Conservation (phyloP, 2,888 invertebrate genomes). For the Pogonocherus hispidulus region DNA sequence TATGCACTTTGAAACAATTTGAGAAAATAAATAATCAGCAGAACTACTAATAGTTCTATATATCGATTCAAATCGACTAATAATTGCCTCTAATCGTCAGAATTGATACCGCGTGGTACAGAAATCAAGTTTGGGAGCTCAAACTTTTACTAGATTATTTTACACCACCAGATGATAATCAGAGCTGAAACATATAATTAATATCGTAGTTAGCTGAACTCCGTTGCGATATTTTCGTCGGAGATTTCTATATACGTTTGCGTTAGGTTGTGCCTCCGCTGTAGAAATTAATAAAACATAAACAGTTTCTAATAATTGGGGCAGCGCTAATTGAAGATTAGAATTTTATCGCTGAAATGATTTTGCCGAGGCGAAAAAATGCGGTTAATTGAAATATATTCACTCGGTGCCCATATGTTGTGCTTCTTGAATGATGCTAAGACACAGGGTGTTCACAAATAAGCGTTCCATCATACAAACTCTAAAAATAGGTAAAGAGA, state of each 20-base stretch:
- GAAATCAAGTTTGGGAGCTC: slow-evolving; percentile 2
- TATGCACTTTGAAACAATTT: too few relatives aligned
- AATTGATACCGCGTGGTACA: neutral
- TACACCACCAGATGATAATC: neutral
- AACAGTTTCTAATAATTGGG: neutral
- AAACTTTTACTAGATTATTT: neutral
- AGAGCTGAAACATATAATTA: slow-evolving; percentile 28
- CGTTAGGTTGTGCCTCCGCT: neutral
- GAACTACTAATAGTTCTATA: too few relatives aligned
- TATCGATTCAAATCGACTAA: neutral
- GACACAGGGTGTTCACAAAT: too few relatives aligned
- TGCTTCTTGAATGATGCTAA: neutral
- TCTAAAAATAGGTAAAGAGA: too few relatives aligned
- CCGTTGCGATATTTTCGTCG: neutral
- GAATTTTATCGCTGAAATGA: neutral
- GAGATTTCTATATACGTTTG: neutral
- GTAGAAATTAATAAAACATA: neutral
- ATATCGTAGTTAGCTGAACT: neutral
- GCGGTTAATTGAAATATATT: neutral
- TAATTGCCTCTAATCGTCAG: neutral
- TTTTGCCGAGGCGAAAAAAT: too few relatives aligned
- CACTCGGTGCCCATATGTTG: neutral
- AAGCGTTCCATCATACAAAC: too few relatives aligned
- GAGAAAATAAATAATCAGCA: too few relatives aligned
- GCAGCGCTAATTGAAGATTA: too few relatives aligned